Percentiles rank a stretch among this genome's conserved stretches.
phyloP scores from a whole-genome alignment of 2,113 vertebrate species.

The Empidonax traillii region DNA sequence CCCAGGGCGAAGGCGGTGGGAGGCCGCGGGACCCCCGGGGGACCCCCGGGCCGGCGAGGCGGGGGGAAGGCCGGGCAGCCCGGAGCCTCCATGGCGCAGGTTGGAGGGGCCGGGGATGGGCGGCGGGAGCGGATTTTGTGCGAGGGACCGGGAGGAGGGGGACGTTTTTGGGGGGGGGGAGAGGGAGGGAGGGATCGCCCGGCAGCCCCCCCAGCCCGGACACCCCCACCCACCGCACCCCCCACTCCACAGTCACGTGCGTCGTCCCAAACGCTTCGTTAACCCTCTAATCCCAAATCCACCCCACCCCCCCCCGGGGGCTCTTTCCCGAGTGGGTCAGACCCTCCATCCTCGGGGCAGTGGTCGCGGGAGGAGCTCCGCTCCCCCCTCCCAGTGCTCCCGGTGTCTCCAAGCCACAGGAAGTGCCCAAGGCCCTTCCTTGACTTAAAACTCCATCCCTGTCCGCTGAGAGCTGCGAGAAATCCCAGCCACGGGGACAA shows the following conservation, averaged over 20 bases:
- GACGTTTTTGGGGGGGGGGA: background rate
- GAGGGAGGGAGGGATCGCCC: background rate
- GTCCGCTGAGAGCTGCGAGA: background rate
- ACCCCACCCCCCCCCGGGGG: background rate
- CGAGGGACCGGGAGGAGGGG: background rate
- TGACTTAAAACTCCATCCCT: background rate
- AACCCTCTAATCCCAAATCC: slow-evolving; percentile 72
- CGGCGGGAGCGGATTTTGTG: background rate
- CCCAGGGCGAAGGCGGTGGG: no score
- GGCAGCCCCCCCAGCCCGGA: background rate
- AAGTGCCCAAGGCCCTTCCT: slow-evolving; percentile 4
- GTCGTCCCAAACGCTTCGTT: slow-evolving; percentile 62
- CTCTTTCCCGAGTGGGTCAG: background rate
- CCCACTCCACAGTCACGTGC: slow-evolving; percentile 75
- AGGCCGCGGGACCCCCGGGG: slow-evolving; percentile 42
- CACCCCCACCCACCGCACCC: slow-evolving; percentile 17
- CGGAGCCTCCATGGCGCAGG: slow-evolving; percentile 80
- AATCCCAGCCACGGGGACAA: background rate
- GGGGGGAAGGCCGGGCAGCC: slow-evolving; percentile 79
- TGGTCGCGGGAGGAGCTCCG: background rate
- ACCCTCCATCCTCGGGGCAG: background rate
- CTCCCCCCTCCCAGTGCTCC: background rate
- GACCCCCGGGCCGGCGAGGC: slow-evolving; percentile 29
- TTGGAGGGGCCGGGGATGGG: background rate
- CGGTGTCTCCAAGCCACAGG: background rate